Evolutionary conservation across 1,140 invertebrate species (phyloP), one percentile per base, ranked within the genome.

Genomic region (Aphaenogaster ashmeadi): DNA sequence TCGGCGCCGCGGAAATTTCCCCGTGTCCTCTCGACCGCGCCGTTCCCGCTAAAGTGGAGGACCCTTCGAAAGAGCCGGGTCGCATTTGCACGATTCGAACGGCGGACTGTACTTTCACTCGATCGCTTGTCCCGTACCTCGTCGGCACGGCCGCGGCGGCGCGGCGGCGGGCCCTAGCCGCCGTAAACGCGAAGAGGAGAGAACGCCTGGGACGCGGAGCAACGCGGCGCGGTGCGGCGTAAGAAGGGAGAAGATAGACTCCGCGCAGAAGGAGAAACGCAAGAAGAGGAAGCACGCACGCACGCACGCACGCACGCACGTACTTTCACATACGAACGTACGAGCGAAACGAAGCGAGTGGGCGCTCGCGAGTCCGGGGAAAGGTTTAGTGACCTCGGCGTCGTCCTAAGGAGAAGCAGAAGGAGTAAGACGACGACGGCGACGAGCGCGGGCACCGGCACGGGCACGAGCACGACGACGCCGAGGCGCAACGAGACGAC

Each of bases 401-500:
- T 60, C 27, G 41, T 58, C 47, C 54, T 38, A 56, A 47, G 36
- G 41, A 86, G 88, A 90, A 88, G 62, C 80, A 81, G 78, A 77
- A 87, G 67, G 60, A 88, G 79, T 72, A 88, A 6, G 15, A 85
- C 69, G 52, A 66, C 71, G 21, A 67, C 83, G 58, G 52, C 15
- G 5, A 64, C 56, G 71, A 69, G 11, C n/a, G 33, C 21, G 44
- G 3, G 56, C 54, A 44, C 66, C 33, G 9, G 50, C 47, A 77
- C 56, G 72, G 38, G 27, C 33, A 38, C 69, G 21, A 36, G 62
- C 86, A 56, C 60, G 36, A 79, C 74, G 86, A 84, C 86, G 80
- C 72, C 84, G 86, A 86, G 66, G 88, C 87, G 90, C 91, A 92
- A 90, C 87, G 86, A 60, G 80, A 85, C 86, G 86, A 89, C 91